Percentiles rank a stretch among this genome's conserved stretches.
phyloP scores from a whole-genome alignment of 1,140 invertebrate genomes.

The Elysia chlorotica region DNA sequence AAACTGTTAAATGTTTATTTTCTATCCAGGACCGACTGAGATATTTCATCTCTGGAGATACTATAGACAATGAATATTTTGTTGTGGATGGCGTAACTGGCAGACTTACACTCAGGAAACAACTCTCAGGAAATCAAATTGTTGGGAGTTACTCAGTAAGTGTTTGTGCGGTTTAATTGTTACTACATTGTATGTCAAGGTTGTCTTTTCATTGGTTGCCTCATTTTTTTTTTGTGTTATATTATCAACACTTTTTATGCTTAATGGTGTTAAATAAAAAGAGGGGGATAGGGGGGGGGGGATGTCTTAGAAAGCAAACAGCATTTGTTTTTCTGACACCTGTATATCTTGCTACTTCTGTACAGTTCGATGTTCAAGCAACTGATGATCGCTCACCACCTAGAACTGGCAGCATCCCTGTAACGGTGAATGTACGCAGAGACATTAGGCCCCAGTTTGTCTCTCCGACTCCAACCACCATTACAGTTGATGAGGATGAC shows the following conservation, averaged over 20 bases:
- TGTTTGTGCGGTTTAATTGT: not conserved
- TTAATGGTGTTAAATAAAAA: no score
- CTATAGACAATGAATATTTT: not conserved
- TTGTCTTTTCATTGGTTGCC: no score
- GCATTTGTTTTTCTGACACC: no score
- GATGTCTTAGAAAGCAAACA: no score
- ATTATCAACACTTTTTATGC: no score
- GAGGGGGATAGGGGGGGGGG: no score
- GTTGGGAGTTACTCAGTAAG: not conserved
- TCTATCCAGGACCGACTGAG: not conserved
- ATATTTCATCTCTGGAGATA: conserved; percentile 9
- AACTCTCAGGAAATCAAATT: no score
- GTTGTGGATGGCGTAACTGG: conserved; percentile 7
- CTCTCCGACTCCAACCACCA: no score
- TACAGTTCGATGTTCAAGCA: conserved; percentile 6
- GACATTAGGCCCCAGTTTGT: conserved; percentile 1
- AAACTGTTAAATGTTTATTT: not conserved
- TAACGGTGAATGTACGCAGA: not conserved
- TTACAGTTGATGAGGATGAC: no score
- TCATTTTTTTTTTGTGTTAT: no score
- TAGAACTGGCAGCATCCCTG: not conserved
- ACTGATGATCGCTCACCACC: not conserved
- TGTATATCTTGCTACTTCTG: not conserved
- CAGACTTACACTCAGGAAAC: not conserved
- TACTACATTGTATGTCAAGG: no score